Conservation (phyloP, 2,113 vertebrate species). For the Haliaeetus leucogaster region DNA sequence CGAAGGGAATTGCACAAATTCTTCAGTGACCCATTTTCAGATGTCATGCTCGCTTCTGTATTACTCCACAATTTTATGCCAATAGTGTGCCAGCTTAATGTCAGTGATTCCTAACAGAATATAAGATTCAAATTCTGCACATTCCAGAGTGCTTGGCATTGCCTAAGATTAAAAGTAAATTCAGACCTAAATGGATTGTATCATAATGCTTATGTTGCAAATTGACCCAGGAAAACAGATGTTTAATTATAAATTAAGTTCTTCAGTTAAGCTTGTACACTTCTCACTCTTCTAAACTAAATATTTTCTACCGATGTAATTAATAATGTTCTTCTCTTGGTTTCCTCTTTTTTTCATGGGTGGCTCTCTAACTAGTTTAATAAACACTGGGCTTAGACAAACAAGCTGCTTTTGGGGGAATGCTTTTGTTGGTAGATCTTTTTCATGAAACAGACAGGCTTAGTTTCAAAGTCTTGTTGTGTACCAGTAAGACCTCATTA, state of each 20-base stretch:
- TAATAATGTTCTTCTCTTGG: not conserved
- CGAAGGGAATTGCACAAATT: not conserved
- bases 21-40: not conserved
- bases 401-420: not conserved
- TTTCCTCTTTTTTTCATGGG: not conserved
- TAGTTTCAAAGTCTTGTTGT: not conserved
- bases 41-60: not conserved
- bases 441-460: not conserved
- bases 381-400: not conserved
- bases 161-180: not conserved
- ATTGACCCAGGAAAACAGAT: not conserved
- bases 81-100: not conserved
- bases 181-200: not conserved
- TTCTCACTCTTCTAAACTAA: conserved; percentile 1
- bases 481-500: not conserved
- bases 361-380: not conserved
- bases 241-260: not conserved
- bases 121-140: not conserved
- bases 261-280: not conserved
- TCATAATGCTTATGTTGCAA: not conserved
- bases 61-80: not conserved
- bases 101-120: not conserved
- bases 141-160: not conserved
- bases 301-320: not conserved
- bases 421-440: not conserved